Percentiles rank a stretch among this genome's conserved stretches.
Evolutionary conservation across 2,113 vertebrate species (phyloP).

Genomic region (Melanotaenia duboulayi): DNA sequence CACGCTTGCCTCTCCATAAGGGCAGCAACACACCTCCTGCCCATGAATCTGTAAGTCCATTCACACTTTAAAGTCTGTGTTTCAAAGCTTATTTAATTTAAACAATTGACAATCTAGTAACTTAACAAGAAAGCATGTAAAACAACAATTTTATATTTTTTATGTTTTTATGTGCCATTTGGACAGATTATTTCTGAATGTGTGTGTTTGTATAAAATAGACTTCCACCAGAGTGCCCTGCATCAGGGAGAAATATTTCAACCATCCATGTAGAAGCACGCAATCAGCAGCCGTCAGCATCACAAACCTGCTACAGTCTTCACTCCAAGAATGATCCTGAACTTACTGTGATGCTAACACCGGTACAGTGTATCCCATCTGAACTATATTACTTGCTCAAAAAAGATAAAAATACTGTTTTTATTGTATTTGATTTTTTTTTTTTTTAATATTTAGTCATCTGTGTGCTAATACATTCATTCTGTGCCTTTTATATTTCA

Average conservation of each 20-base stretch:
- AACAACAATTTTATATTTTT: background rate
- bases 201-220: constrained; percentile 50
- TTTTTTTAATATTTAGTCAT: no score
- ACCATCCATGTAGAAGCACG: constrained; percentile 47
- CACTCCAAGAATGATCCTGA: constrained; percentile 68
- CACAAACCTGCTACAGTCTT: constrained; percentile 74
- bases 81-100: constrained; percentile 3
- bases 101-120: background rate
- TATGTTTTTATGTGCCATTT: background rate
- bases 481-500: constrained; percentile 40
- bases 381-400: background rate
- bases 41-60: constrained; percentile 74
- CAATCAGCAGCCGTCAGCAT: constrained; percentile 19
- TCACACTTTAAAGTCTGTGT: constrained; percentile 8
- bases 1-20: constrained; percentile 78
- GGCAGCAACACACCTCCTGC: constrained; percentile 69
- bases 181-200: background rate
- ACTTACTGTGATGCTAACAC: constrained; percentile 79
- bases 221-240: constrained; percentile 69
- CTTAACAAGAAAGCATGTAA: background rate
- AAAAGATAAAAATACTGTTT: background rate
- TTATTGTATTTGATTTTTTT: no score
- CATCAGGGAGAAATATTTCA: constrained; percentile 42
- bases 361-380: constrained; percentile 62
- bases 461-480: background rate